These are phyloP conservation scores for Ornithoptera priamus DNA, from an alignment of 2,888 invertebrate species.

Conservation along the genomic window DNA sequence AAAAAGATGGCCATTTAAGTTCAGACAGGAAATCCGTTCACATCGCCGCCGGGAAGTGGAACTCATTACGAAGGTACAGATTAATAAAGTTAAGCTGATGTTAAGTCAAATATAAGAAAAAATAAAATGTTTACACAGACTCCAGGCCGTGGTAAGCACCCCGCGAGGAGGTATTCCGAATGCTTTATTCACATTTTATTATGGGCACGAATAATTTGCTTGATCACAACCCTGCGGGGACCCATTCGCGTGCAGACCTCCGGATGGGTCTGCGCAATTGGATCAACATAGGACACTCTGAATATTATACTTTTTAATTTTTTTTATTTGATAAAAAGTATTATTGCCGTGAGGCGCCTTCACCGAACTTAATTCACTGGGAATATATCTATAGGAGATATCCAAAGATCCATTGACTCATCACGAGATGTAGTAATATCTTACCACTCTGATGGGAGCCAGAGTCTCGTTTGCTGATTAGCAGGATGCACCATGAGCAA, in stretches of 20 bases:
- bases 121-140: constrained; percentile 31
- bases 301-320: no score
- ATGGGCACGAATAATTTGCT: constrained; percentile 22
- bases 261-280: constrained; percentile 7
- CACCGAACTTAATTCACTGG: no score
- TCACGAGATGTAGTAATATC: no score
- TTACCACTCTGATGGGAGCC: no score
- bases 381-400: no score
- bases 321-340: no score
- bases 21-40: constrained; percentile 9
- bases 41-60: constrained; percentile 1
- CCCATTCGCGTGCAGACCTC: constrained; percentile 11
- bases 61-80: constrained; percentile 26
- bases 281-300: neutral
- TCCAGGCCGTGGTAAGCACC: constrained; percentile 13
- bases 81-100: constrained; percentile 32
- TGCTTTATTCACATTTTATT: constrained; percentile 24
- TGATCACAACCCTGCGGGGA: constrained; percentile 24
- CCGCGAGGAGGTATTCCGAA: constrained; percentile 23
- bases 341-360: no score
- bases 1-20: constrained; percentile 13
- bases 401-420: no score
- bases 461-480: no score
- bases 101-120: constrained; percentile 20
- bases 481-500: no score